Conservation (phyloP, 2,888 invertebrate species). For the Diarsia rubi region DNA sequence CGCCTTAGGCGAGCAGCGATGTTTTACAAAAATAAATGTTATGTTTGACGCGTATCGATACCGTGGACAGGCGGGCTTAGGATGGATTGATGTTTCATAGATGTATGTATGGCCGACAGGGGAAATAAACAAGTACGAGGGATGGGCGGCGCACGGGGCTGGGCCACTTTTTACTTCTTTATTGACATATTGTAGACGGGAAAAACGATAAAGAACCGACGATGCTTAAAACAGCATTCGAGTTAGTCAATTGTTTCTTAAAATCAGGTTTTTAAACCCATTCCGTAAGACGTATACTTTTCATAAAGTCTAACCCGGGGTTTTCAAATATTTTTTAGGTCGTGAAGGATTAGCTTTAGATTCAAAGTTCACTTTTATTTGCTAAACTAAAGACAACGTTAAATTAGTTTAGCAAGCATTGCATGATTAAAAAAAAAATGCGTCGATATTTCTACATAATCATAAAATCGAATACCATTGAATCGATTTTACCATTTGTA, state of each 20-base stretch:
- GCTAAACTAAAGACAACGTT: neutral
- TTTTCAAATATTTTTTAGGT: neutral
- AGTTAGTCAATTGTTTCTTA: neutral
- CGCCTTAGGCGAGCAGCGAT: slow-evolving; percentile 8
- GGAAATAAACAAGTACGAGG: slow-evolving; percentile 50
- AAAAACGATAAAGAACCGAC: neutral
- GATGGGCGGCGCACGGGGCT: neutral
- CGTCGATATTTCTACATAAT: neutral
- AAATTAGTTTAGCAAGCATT: too few species aligned
- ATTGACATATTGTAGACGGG: neutral
- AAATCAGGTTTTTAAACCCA: slow-evolving; percentile 6
- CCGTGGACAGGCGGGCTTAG: slow-evolving; percentile 43
- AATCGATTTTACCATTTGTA: neutral
- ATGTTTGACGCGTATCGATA: slow-evolving; percentile 58
- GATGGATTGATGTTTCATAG: slow-evolving; percentile 61
- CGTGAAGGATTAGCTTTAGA: neutral
- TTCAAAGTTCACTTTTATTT: neutral
- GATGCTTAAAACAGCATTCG: neutral
- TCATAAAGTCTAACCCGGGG: neutral
- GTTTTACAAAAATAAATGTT: slow-evolving; percentile 43
- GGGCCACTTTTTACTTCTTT: slow-evolving; percentile 23
- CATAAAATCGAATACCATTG: neutral
- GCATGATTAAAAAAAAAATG: neutral
- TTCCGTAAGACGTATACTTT: neutral
- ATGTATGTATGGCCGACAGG: slow-evolving; percentile 54